Evolutionary conservation across 2,888 invertebrate species (phyloP), one percentile per base, ranked within the genome.

Genomic region (Dynastes hyllus): DNA sequence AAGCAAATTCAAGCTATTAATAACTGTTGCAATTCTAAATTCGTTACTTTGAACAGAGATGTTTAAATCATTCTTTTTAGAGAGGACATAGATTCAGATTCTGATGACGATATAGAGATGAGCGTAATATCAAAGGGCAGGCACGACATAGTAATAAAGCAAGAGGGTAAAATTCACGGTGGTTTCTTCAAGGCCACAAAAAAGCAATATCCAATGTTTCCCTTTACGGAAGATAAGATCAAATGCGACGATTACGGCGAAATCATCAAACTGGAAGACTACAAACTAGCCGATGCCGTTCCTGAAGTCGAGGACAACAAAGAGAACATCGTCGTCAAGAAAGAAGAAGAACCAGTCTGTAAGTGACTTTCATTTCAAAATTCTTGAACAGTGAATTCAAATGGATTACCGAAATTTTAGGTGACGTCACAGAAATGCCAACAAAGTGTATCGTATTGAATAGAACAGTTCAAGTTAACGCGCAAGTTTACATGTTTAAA

Each of bases 201-300:
- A 90, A 95, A 97, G 78, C 96, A 97, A 85, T 96, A 97, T 88
- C 98, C 98, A 0, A 98, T 99, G 96, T 99, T 96, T 90, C 99
- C 98, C 0, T 96, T 94, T 87, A 93, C 94, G 66, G 98, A 99
- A 88, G 98, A 98, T 80, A 94, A 97, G 87, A 92, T 97, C 40
- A 94, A 97, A 87, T 93, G 93, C 86, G 99, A 99, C 85, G 99
- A 99, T 87, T 99, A 99, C 87, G 99, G 99, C 0, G 99, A 99
- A 90, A 93, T 97, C 61, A 95, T 99, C 77, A 93, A 95, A 90
- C 93, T 96, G 0, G 98, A 98, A 89, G 97, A 98, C 86, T 98
- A 97, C 88, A 93, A 95, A 86, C 91, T 97, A 78, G 94, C 94
- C 0, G 97, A 97, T 83, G 90, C 93, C 55, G 89, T 91, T 79